phyloP scores from a whole-genome alignment of 1,140 invertebrate species.

The Dendrolimus kikuchii region DNA sequence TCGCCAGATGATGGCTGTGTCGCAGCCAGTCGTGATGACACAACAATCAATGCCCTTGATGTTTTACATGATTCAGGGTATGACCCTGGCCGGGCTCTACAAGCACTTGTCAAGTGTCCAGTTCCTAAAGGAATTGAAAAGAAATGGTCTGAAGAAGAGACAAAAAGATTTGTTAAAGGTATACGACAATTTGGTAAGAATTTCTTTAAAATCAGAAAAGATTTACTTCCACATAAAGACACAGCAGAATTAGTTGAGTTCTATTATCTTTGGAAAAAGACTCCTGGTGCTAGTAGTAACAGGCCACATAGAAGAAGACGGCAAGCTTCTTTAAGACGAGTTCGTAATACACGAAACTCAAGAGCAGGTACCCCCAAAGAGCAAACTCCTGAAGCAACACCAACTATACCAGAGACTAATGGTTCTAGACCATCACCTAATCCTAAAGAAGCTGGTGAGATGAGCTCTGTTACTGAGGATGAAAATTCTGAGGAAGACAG shows the following conservation, averaged over 20 bases:
- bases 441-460: constrained; percentile 77
- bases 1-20: constrained; percentile 97
- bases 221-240: constrained; percentile 96
- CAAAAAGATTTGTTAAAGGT: constrained; percentile 98
- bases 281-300: constrained; percentile 97
- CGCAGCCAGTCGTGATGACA: constrained; percentile 96
- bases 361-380: constrained; percentile 77
- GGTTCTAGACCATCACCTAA: constrained; percentile 75
- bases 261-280: constrained; percentile 99
- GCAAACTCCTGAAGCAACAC: constrained; percentile 71
- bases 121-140: constrained; percentile 97
- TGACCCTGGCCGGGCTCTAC: constrained; percentile 94
- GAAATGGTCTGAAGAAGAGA: constrained; percentile 98
- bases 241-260: constrained; percentile 98
- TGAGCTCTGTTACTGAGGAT: constrained; percentile 95
- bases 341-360: constrained; percentile 84
- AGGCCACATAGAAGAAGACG: constrained; percentile 91
- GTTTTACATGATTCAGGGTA: constrained; percentile 96
- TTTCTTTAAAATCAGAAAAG: constrained; percentile 98
- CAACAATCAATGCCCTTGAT: constrained; percentile 97
- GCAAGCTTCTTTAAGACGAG: constrained; percentile 90
- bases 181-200: constrained; percentile 98
- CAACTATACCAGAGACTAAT: constrained; percentile 67
- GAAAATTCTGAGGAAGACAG: constrained; percentile 94
- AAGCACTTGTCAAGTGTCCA: constrained; percentile 97